phyloP scores from a whole-genome alignment of 2,797 vertebrate species.

The Hozukius guyotensis region DNA sequence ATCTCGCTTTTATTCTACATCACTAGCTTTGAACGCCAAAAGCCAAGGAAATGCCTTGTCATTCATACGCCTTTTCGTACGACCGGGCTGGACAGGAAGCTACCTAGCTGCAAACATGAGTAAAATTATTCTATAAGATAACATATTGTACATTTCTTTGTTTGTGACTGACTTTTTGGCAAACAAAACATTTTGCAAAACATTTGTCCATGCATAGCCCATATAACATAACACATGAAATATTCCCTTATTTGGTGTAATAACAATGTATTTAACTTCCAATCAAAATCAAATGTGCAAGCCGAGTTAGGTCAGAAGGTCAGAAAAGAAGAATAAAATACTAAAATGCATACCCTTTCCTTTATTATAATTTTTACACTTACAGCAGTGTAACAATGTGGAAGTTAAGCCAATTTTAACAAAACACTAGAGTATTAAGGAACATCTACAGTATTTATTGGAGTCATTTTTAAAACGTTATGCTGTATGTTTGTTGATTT shows the following conservation, averaged over 20 bases:
- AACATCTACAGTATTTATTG: neutral
- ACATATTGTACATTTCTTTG: neutral
- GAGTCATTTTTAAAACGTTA: neutral
- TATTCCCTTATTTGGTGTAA: neutral
- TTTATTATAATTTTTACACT: neutral
- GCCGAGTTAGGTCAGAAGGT: too few relatives aligned
- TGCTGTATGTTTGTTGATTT: neutral
- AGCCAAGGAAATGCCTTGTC: too few relatives aligned
- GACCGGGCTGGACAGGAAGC: accelerated
- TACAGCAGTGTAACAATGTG: neutral
- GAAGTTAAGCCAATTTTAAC: neutral
- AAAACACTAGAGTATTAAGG: neutral
- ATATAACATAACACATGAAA: neutral
- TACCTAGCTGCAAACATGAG: neutral
- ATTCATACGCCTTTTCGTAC: too few relatives aligned
- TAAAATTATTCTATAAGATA: neutral
- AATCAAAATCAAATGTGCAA: neutral
- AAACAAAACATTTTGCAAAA: neutral
- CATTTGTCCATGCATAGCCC: neutral
- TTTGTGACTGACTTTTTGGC: neutral
- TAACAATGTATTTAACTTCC: neutral
- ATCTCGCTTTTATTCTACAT: too few relatives aligned
- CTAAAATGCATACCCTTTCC: neutral
- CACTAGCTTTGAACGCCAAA: too few relatives aligned
- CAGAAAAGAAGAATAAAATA: neutral